Evolutionary conservation across 2,113 vertebrate genomes (phyloP).

Genomic region (Podarcis muralis): DNA sequence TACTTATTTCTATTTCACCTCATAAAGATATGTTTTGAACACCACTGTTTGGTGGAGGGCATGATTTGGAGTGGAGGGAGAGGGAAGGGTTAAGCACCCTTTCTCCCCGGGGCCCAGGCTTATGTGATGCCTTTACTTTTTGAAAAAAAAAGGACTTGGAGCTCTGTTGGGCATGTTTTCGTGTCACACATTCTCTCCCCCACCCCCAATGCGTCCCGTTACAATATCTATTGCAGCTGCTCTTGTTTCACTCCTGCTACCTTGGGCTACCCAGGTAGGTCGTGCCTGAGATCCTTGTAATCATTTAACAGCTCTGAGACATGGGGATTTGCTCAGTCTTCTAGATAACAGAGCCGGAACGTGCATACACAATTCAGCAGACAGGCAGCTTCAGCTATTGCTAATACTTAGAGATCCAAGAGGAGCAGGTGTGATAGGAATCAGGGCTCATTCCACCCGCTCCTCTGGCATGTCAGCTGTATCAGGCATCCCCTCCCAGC

Average conservation of each 20-base stretch:
- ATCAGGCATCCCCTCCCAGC: too few relatives aligned
- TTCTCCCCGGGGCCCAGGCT: accelerated
- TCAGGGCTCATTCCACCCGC: too few relatives aligned
- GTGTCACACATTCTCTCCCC: neutral
- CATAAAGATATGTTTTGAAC: neutral
- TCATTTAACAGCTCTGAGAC: neutral
- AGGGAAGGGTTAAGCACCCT: neutral
- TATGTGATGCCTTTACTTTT: neutral
- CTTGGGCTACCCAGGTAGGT: neutral
- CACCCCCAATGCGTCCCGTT: too few relatives aligned
- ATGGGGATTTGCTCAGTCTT: neutral
- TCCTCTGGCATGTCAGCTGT: too few relatives aligned
- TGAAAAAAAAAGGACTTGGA: neutral
- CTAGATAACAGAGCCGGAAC: neutral
- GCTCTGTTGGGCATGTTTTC: too few relatives aligned
- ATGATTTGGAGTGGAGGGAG: neutral
- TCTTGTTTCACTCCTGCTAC: neutral
- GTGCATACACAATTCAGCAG: neutral
- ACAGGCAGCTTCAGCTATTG: neutral
- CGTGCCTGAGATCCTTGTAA: neutral
- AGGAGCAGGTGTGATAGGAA: too few relatives aligned
- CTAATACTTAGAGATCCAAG: neutral
- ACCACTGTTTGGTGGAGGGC: neutral
- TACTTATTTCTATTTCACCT: neutral
- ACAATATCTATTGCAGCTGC: neutral